Base-by-base conservation (phyloP, 2,797 vertebrate species). In the Aythya fuligula region DNA sequence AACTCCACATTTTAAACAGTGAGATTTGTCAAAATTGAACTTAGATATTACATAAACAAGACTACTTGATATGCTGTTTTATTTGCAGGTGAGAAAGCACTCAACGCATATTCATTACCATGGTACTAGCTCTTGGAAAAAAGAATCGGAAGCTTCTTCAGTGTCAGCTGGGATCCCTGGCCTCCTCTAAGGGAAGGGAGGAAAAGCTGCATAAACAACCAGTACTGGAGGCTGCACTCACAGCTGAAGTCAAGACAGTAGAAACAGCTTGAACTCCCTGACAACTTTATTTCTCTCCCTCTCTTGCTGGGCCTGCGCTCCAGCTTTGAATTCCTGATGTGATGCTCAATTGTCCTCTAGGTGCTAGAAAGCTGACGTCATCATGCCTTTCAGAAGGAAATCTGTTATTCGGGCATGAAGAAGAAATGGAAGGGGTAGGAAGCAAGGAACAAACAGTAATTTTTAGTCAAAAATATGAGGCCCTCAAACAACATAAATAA, bases 401-500 rank as follows among this genome's bases (percentile, higher is more conserved):
- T 25, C 60, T 38, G 30, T 47, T 81, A 56, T 62, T 4, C 41
- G 13, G 88, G 47, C 54, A 73, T 1, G 8, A 74, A 67, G 73
- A 89, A 73, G 65, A 58, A 77, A 67, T 38, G 16, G 34, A 77
- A 74, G 34, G 20, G 17, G 43, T n/a, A 34, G 56, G 83, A 87
- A 61, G 61, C 34, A 51, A 89, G 65, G 49, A 39, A 71, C 17
- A 85, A 79, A 32, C 1, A 4, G 24, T 24, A 19, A 0, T 39
- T 66, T 70, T 83, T 7, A 58, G 61, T 21, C 53, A 39, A n/a
- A 82, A 87, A 30, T 8, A 17, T 1, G 19, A 77, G 34, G 43
- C 47, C 53, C 13, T 65, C 25, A 38, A 0, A 32, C 1, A 70
- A 28, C 25, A 22, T 17, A 36, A 0, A 51, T 27, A 28, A 76